Evolutionary conservation across 64 coral and sea anemone species (phyloP).

Genomic region (Anthopleura sola): DNA sequence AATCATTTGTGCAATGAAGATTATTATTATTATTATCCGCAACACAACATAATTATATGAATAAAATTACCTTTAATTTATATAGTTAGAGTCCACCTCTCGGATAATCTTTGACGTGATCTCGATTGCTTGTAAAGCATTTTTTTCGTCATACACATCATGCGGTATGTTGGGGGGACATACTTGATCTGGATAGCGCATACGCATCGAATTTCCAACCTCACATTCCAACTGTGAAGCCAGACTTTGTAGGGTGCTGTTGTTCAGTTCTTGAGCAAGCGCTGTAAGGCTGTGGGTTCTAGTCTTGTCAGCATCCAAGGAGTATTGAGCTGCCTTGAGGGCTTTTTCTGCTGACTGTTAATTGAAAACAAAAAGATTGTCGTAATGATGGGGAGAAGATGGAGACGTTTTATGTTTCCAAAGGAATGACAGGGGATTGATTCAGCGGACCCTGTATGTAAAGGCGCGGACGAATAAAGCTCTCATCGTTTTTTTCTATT

Average conservation of each 20-base stretch:
- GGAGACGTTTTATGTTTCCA: too few species aligned
- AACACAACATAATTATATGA: too few species aligned
- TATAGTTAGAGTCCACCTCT: conserved; percentile 4
- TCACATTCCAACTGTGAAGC: conserved; percentile 5
- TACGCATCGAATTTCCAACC: conserved; percentile 56
- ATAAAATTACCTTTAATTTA: conserved; percentile 3
- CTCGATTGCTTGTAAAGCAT: conserved; percentile 13
- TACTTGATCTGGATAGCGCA: conserved; percentile 71
- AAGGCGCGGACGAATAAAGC: too few species aligned
- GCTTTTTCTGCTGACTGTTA: conserved; percentile 73
- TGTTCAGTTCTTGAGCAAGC: conserved; percentile 33
- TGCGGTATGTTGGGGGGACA: conserved; percentile 52
- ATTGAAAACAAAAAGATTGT: neutral
- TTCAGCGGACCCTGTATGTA: too few species aligned
- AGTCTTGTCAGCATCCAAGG: conserved; percentile 53
- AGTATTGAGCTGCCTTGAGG: conserved; percentile 69
- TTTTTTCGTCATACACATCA: conserved; percentile 51
- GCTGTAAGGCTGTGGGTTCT: conserved; percentile 44
- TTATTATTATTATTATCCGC: too few species aligned
- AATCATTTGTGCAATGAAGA: too few species aligned
- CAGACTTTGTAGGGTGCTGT: conserved; percentile 23
- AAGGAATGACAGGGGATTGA: too few species aligned
- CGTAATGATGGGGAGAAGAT: too few species aligned
- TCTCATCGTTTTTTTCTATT: too few species aligned
- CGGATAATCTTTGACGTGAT: conserved; percentile 29